Evolutionary conservation across 2,888 invertebrate species (phyloP), one percentile per base, ranked within the genome.

Genomic region (Muschampia staudingeri): DNA sequence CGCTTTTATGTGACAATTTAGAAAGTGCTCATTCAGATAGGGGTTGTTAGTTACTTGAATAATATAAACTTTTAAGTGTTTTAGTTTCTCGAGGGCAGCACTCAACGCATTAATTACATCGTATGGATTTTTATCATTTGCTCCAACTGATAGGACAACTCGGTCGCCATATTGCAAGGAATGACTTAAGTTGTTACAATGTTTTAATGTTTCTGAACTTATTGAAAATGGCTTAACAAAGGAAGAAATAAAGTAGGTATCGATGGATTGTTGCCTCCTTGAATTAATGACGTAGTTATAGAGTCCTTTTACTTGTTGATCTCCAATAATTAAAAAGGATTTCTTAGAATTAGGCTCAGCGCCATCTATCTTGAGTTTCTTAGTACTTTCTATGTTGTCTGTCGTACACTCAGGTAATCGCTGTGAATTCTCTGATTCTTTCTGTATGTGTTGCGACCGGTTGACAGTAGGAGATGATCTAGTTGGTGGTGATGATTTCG

Each of bases 221-320:
- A 70, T n/a, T 37, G 78, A 42, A n/a, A 19, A n/a, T n/a, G 79
- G 79, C 40, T 79, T 79, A 25, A 79, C 44, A 79, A 79, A 79
- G 1, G 79, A 79, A 12, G 42, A 65, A 7, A 85, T 83, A 34
- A 34, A 34, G 34, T 34, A 34, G 34, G 3, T 34, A 34, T 34
- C 34, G 34, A 34, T 34, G 34, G 34, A 34, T 34, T 34, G 34
- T 34, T 34, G 34, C 5, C 34, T 34, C 1, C 34, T 34, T 34
- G 34, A 34, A 34, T 34, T 34, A 34, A 34, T 34, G 34, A 34
- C 34, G 34, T 34, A 34, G 34, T 34, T 34, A 34, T 34, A 34
- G 34, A 34, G 34, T 34, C 34, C 34, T 5, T 34, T 34, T 34
- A 34, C 5, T 34, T 34, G 34, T 5, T 34, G 34, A 34, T 34